These are phyloP conservation scores for Uropsilus gracilis DNA, from an alignment of 2,113 vertebrate species.

Conservation along the genomic window DNA sequence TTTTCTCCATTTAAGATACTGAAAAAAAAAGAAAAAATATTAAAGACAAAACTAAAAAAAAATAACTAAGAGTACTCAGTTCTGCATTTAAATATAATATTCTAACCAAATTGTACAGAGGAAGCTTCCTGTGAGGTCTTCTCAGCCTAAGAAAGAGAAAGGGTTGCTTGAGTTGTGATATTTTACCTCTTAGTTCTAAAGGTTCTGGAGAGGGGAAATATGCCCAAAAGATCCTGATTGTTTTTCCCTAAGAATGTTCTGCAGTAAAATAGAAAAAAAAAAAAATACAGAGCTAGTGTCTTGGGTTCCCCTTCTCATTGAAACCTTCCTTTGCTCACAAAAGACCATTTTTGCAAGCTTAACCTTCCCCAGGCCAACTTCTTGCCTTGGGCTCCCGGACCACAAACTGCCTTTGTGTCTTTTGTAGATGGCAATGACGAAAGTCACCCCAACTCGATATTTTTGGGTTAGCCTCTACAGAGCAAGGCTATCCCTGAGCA, in stretches of 20 bases:
- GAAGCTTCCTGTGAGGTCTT: background rate
- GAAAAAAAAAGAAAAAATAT: too few relatives aligned
- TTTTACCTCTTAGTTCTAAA: background rate
- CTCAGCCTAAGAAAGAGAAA: background rate
- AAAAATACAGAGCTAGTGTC: background rate
- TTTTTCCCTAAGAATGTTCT: background rate
- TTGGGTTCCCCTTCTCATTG: background rate
- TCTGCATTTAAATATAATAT: background rate
- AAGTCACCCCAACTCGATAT: slow-evolving; percentile 49
- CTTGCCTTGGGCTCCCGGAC: background rate
- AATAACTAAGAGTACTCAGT: background rate
- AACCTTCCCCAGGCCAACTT: background rate
- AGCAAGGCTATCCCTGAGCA: background rate
- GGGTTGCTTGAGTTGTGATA: background rate
- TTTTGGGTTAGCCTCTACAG: background rate
- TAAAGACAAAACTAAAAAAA: too few relatives aligned
- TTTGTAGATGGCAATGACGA: slow-evolving; percentile 6
- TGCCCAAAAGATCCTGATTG: background rate
- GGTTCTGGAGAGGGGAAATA: background rate
- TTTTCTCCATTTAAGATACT: background rate
- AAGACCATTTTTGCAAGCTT: background rate
- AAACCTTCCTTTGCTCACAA: background rate
- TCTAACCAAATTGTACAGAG: background rate
- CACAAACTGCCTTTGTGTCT: slow-evolving; percentile 51
- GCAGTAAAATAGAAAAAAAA: background rate